Conservation (phyloP, 2,888 invertebrate species). For the Temnothorax ravouxi region DNA sequence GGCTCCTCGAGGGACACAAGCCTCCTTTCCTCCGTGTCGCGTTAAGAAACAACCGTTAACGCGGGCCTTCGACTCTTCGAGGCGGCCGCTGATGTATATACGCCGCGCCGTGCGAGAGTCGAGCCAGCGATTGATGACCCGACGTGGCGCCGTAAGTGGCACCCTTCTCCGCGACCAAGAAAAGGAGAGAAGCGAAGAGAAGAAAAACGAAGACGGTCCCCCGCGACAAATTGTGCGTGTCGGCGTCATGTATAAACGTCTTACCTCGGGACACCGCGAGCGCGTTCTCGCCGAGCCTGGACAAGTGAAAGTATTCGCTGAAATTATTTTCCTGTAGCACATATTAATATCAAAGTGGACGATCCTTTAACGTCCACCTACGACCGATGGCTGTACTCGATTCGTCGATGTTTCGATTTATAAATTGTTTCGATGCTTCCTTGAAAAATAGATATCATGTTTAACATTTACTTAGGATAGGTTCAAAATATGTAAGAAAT, state of each 20-base stretch:
- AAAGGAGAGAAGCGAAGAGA: constrained; percentile 20
- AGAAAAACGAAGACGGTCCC: constrained; percentile 25
- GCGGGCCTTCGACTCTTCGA: constrained; percentile 43
- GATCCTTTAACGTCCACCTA: not conserved
- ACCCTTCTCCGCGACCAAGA: constrained; percentile 59
- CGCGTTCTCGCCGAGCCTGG: not conserved
- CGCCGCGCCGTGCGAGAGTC: constrained; percentile 57
- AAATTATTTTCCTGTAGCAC: constrained; percentile 3
- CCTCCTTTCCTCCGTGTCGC: constrained; percentile 65
- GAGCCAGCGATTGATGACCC: constrained; percentile 74
- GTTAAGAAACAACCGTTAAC: constrained; percentile 75
- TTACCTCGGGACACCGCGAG: not conserved
- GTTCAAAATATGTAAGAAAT: not conserved
- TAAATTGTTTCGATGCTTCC: not conserved
- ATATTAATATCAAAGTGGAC: constrained; percentile 30
- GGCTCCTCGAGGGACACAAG: constrained; percentile 61
- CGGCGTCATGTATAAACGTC: constrained; percentile 7
- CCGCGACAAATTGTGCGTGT: constrained; percentile 41
- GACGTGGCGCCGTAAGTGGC: constrained; percentile 59
- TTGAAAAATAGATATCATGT: not conserved
- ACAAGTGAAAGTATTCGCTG: constrained; percentile 36
- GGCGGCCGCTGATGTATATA: constrained; percentile 55
- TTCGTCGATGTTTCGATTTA: not conserved
- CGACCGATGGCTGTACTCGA: no score
- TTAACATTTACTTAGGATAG: not conserved